Evolutionary conservation across 1,140 invertebrate genomes (phyloP).

Genomic region (Eciton burchellii): DNA sequence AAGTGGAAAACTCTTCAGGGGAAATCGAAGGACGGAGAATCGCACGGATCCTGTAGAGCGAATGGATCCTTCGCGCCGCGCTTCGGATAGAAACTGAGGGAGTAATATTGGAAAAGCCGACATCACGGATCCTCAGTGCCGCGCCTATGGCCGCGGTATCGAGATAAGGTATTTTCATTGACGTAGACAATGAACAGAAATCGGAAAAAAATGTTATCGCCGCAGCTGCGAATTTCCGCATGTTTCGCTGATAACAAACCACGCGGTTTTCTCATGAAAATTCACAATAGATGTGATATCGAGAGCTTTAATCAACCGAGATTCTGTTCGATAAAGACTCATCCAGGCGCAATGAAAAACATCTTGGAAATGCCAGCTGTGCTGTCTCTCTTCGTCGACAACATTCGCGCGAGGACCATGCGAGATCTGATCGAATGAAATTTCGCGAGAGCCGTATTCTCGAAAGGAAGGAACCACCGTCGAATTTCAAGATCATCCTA

Average conservation of each 20-base stretch:
- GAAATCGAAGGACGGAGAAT: not conserved
- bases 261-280: not conserved
- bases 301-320: too few species aligned
- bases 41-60: not conserved
- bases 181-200: not conserved
- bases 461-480: too few species aligned
- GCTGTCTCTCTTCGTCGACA: not conserved
- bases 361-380: not conserved
- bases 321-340: too few species aligned
- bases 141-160: not conserved
- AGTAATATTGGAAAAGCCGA: not conserved
- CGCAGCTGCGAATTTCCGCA: not conserved
- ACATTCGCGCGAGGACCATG: too few species aligned
- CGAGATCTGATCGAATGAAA: too few species aligned
- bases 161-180: constrained; percentile 5
- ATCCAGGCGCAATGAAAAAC: not conserved
- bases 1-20: not conserved
- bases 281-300: not conserved
- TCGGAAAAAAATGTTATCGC: not conserved
- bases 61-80: not conserved
- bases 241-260: constrained; percentile 1
- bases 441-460: too few species aligned
- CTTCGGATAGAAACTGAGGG: not conserved
- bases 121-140: not conserved
- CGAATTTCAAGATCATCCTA: too few species aligned